A percentile compares a stretch with the other conserved stretches of the same genome.
phyloP scores from a whole-genome alignment of 2,888 invertebrate species.

The Lumbricus terrestris region DNA sequence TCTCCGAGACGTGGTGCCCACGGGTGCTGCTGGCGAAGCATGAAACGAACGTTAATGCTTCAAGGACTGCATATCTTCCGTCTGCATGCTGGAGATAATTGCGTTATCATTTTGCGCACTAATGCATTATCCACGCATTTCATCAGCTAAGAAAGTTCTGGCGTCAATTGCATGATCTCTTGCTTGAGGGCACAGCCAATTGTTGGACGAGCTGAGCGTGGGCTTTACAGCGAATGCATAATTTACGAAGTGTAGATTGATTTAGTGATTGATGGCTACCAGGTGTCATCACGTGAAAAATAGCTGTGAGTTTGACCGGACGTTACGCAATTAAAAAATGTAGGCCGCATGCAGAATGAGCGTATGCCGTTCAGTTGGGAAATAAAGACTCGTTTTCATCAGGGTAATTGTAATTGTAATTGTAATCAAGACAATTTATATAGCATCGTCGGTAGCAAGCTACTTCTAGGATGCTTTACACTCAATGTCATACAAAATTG shows the following conservation, averaged over 20 bases:
- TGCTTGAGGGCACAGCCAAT: neutral
- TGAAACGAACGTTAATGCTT: neutral
- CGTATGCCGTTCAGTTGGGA: too few relatives aligned
- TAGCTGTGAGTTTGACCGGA: neutral
- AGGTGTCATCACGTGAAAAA: neutral
- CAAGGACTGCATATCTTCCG: neutral
- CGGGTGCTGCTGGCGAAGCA: neutral
- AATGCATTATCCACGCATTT: neutral
- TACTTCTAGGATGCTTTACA: too few relatives aligned
- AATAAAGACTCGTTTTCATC: too few relatives aligned
- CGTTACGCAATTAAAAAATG: too few relatives aligned
- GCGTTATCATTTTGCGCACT: neutral
- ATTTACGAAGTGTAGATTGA: neutral
- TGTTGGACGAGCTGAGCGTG: neutral
- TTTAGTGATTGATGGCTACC: neutral
- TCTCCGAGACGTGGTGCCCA: neutral
- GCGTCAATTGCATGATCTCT: neutral
- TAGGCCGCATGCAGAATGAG: neutral
- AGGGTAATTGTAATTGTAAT: too few relatives aligned
- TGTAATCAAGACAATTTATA: too few relatives aligned
- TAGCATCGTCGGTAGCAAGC: too few relatives aligned
- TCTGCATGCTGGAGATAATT: neutral
- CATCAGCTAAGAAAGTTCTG: neutral
- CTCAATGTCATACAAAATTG: too few relatives aligned
- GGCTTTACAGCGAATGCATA: neutral